Base-by-base conservation (phyloP, 2,888 invertebrate species). In the Caenorhabditis sp. region DNA sequence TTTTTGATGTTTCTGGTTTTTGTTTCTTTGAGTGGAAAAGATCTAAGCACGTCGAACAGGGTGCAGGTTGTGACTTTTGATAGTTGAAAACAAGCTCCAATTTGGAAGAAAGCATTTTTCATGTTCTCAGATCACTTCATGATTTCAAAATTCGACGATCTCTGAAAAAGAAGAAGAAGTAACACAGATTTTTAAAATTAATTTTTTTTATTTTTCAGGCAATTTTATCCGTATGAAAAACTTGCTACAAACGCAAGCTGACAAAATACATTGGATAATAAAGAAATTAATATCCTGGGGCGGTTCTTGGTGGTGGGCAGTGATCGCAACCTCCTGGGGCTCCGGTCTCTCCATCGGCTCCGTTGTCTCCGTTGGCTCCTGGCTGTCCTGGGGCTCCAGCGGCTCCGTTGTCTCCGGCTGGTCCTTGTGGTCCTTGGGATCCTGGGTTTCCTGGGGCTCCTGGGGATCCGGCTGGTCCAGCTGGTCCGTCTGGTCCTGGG, bases 271-370 rank as follows among this genome's bases (percentile, higher is more conserved):
- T 69, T 77, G 75, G 76, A 80, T 72, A 75, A 75, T 68, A 70
- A 74, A 56, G 51, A 58, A 75, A 79, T 87, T 88, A 89, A 86
- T 90, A 90, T 88, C 90, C 90, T 77, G 90, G 89, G 47, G 89
- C 88, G 64, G 90, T 90, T 59, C 90, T 84, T 73, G 89, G 89
- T 73, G 89, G 89, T 69, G 89, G 88, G 85, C 89, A 90, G 88
- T 90, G 89, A 75, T 89, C 88, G 88, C 89, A 89, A 58, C 87
- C 87, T 81, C 90, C 87, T 76, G 84, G 86, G 63, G 77, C 81
- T 80, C 90, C 90, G 35, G 88, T 85, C 59, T 85, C 80, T 84
- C 90, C 90, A 59, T 87, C 86, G 63, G 87, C 77, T 69, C 89
- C 89, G 54, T 85, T 82, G 75, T 82, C 80, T 72, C 89, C 89